phyloP scores from a whole-genome alignment of 37 sponge, comb jelly and placozoan genomes.

The Crambe crambe region DNA sequence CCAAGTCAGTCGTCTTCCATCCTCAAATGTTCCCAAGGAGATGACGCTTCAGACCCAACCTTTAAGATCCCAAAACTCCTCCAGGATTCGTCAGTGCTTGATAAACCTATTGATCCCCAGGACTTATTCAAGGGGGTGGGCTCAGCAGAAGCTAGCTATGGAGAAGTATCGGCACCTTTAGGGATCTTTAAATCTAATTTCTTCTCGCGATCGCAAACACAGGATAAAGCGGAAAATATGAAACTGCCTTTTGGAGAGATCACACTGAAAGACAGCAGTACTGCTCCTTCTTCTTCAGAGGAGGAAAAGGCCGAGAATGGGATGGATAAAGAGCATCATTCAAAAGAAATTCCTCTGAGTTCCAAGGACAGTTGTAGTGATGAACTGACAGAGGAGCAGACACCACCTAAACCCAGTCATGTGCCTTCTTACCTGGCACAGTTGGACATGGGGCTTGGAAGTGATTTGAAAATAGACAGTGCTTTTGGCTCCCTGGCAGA shows the following conservation, averaged over 20 bases:
- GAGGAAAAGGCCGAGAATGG: neutral
- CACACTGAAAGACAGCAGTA: neutral
- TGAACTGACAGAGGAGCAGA: neutral
- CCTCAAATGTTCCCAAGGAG: neutral
- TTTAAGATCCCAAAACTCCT: constrained; percentile 58
- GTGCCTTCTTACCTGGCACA: constrained; percentile 66
- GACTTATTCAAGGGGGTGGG: constrained; percentile 51
- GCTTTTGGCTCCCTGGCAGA: constrained; percentile 46
- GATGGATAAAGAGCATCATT: neutral
- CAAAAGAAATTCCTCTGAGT: neutral
- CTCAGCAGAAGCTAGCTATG: neutral
- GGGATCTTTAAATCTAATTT: constrained; percentile 31
- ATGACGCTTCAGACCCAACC: neutral
- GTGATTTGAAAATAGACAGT: constrained; percentile 69
- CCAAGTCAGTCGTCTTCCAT: neutral
- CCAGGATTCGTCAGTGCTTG: constrained; percentile 29
- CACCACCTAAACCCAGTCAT: neutral
- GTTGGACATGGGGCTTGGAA: constrained; percentile 20
- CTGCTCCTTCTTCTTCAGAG: neutral
- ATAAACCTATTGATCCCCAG: constrained; percentile 57
- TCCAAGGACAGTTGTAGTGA: neutral
- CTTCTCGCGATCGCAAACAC: neutral
- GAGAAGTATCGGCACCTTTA: constrained; percentile 10
- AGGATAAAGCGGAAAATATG: neutral
- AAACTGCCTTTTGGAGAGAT: constrained; percentile 49